Evolutionary conservation across 1,140 invertebrate species (phyloP).

Genomic region (Triops cancriformis): DNA sequence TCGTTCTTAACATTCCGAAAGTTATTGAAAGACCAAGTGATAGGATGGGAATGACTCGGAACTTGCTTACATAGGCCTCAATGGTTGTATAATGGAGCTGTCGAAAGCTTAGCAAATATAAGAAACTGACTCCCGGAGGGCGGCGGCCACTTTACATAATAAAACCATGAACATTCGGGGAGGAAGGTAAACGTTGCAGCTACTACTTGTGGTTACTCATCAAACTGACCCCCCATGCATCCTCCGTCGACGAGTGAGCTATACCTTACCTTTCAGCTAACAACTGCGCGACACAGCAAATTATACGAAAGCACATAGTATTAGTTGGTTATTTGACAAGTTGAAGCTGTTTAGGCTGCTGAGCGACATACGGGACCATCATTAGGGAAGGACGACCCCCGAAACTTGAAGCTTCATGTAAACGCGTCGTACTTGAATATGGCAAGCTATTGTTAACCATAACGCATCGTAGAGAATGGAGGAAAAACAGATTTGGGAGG

Average conservation of each 20-base stretch:
- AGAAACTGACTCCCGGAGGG: slow-evolving; percentile 7
- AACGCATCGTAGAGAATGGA: not conserved
- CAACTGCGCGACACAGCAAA: not conserved
- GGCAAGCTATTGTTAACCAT: too few species aligned
- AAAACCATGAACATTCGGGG: not conserved
- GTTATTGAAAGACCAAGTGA: not conserved
- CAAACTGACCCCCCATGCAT: not conserved
- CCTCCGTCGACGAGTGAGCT: not conserved
- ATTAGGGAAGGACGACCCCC: too few species aligned
- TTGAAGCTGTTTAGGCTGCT: too few species aligned
- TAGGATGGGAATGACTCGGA: not conserved
- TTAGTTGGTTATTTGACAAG: too few species aligned
- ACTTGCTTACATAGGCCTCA: slow-evolving; percentile 10
- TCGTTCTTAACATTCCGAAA: not conserved
- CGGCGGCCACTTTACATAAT: slow-evolving; percentile 5
- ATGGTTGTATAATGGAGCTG: slow-evolving; percentile 10
- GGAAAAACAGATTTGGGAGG: not conserved
- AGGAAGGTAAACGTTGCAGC: not conserved
- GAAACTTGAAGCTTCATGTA: too few species aligned
- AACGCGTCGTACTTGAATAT: too few species aligned
- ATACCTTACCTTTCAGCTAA: not conserved
- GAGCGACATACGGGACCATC: too few species aligned
- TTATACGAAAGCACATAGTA: too few species aligned
- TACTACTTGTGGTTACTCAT: not conserved
- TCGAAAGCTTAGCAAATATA: slow-evolving; percentile 3